These are phyloP conservation scores for Rugalucina vietnamica DNA, from an alignment of 2,888 invertebrate genomes.

Conservation along the genomic window DNA sequence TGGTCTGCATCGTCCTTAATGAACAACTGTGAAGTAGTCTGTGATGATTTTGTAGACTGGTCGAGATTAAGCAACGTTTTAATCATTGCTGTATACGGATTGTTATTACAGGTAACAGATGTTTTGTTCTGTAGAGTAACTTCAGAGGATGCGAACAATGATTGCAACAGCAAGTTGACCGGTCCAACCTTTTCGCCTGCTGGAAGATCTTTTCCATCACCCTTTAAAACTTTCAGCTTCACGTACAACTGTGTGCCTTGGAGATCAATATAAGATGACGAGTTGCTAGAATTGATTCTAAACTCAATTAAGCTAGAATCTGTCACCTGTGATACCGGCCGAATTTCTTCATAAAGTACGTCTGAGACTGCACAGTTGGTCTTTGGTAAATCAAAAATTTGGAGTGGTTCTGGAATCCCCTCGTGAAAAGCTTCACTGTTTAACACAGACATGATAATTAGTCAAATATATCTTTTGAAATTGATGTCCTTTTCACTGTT, in stretches of 20 bases:
- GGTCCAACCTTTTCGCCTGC: constrained; percentile 13
- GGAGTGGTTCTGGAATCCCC: constrained; percentile 31
- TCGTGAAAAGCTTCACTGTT: constrained; percentile 26
- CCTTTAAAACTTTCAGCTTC: constrained; percentile 15
- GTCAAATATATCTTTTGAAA: not conserved
- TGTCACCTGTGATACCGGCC: constrained; percentile 42
- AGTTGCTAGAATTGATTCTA: constrained; percentile 20
- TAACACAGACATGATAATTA: not conserved
- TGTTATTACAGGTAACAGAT: constrained; percentile 10
- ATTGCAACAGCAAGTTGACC: no score
- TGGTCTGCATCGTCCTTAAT: constrained; percentile 9
- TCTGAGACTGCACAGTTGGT: constrained; percentile 46
- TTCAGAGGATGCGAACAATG: constrained; percentile 22
- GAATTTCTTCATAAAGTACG: constrained; percentile 47
- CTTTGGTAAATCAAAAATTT: constrained; percentile 41
- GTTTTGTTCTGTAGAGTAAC: constrained; percentile 27
- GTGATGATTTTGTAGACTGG: constrained; percentile 8
- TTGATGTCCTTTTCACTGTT: not conserved
- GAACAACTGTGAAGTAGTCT: constrained; percentile 8
- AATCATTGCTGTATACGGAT: constrained; percentile 15
- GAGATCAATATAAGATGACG: constrained; percentile 13
- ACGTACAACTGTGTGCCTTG: constrained; percentile 17
- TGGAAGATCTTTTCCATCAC: constrained; percentile 3
- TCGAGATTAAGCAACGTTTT: constrained; percentile 15
- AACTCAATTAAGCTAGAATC: constrained; percentile 18